A percentile compares a stretch with the other conserved stretches of the same genome.
These are phyloP conservation scores for Agrilus mali DNA, from an alignment of 2,888 invertebrate genomes.

Conservation along the genomic window DNA sequence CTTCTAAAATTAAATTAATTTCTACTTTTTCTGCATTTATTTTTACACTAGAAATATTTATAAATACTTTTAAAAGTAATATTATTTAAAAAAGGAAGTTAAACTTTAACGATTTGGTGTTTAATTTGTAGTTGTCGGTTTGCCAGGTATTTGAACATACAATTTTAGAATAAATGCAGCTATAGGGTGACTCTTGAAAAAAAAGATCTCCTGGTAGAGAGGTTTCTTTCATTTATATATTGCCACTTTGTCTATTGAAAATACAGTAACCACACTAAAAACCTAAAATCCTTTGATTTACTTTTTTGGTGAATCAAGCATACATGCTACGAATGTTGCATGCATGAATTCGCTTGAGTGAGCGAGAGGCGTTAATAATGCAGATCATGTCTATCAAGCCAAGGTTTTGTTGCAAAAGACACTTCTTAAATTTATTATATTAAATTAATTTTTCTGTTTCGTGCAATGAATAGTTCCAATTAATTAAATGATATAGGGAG, in stretches of 20 bases:
- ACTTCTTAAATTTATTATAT: not conserved
- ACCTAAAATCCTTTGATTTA: conserved; percentile 22
- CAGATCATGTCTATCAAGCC: conserved; percentile 35
- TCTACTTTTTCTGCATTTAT: too few species aligned
- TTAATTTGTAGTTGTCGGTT: too few species aligned
- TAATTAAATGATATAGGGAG: not conserved
- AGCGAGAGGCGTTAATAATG: conserved; percentile 32
- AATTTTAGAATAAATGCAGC: too few species aligned
- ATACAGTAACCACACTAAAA: conserved; percentile 5
- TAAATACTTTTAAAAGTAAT: too few species aligned
- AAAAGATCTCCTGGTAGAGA: conserved; percentile 24
- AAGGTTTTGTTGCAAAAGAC: conserved; percentile 11
- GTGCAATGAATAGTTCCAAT: not conserved
- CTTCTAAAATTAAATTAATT: too few species aligned
- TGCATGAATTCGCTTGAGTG: conserved; percentile 16
- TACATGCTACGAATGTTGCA: conserved; percentile 18
- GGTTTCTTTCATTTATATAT: conserved; percentile 24
- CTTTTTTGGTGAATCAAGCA: conserved; percentile 11
- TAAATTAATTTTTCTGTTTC: conserved; percentile 2
- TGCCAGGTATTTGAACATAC: too few species aligned
- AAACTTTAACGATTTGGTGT: too few species aligned
- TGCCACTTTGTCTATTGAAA: conserved; percentile 8
- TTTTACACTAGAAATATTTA: too few species aligned
- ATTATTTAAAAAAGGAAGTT: too few species aligned
- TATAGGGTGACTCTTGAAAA: too few species aligned